Conservation (phyloP, 2,888 invertebrate species). For the Aradus depressus region DNA sequence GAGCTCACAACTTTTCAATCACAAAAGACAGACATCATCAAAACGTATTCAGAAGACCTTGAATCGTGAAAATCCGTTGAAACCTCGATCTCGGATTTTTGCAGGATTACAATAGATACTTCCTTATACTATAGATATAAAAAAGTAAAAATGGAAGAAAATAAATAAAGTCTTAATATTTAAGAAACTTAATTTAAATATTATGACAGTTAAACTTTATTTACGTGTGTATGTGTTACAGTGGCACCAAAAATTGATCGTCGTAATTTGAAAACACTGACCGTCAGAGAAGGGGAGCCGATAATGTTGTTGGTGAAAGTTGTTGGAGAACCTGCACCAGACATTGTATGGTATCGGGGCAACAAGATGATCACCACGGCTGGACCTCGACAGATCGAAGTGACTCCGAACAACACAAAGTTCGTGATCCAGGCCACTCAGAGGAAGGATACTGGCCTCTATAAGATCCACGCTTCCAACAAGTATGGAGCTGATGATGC, state of each 20-base stretch:
- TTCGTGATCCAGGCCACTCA: conserved; percentile 76
- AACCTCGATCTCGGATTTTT: too few relatives aligned
- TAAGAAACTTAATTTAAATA: too few relatives aligned
- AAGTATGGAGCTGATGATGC: conserved; percentile 80
- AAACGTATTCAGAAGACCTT: too few relatives aligned
- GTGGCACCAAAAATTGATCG: conserved; percentile 95
- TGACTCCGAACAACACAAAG: conserved; percentile 76
- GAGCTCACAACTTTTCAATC: too few relatives aligned
- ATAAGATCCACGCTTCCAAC: conserved; percentile 77
- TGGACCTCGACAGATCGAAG: conserved; percentile 53
- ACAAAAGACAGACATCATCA: too few relatives aligned
- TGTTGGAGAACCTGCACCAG: conserved; percentile 83
- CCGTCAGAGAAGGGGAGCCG: conserved; percentile 83
- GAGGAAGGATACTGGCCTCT: conserved; percentile 78
- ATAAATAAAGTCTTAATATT: too few relatives aligned
- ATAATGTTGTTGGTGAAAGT: conserved; percentile 82
- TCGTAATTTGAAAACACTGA: conserved; percentile 71
- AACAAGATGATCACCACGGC: conserved; percentile 61
- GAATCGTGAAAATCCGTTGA: too few relatives aligned
- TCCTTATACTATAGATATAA: too few relatives aligned
- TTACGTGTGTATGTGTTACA: conserved; percentile 37
- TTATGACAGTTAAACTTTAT: too few relatives aligned
- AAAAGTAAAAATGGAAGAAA: too few relatives aligned
- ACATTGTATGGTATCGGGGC: conserved; percentile 75
- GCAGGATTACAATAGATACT: too few relatives aligned